Base-by-base conservation (phyloP, 64 coral and sea anemone species). In the Dendrophyllia cribrosa region DNA sequence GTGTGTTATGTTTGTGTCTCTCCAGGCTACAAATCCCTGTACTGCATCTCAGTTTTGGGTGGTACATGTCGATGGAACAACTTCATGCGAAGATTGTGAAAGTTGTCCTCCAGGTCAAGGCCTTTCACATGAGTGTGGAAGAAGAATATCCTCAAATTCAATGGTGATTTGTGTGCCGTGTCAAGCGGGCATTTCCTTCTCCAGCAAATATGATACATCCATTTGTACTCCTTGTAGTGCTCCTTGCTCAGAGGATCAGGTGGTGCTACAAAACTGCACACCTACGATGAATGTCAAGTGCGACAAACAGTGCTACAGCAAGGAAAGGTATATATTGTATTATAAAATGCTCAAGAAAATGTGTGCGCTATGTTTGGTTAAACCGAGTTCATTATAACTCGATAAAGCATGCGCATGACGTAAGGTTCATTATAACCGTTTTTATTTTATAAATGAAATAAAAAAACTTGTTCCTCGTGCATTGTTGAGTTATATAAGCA, bases 161-260 rank as follows among this genome's bases (percentile, higher is more conserved):
- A 50, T 76, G 24, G 26, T 65, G 0, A 76, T 16, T 7, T 92
- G 90, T 77, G 4, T 58, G 4, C 8, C n/a, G 6, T 92, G 90
- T 19, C 49, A 3, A 21, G 17, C 25, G 19, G 82, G 82, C 68
- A 49, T 20, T n/a, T 66, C 16, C 10, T 86, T 85, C 61, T 86
- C 90, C 51, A 63, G 62, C 16, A 51, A 13, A 0, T 21, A 24
- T 13, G 90, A 92, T 9, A 59, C 80, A 9, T 92, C 90, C 6
- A 45, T 15, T 51, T 92, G 90, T 77, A 62, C 47, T 17, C 79
- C 58, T 0, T 92, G 72, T 14, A 17, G 81, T 67, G n/a, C 65
- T 56, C 20, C 52, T 9, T 92, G 90, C 67, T 43, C 49, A 21
- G 82, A 66, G 26, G 90, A 74, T 43, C 77, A 92, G 74, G 74